A percentile compares a stretch with the other conserved stretches of the same genome.
These are phyloP conservation scores for Herpailurus yagouaroundi DNA, from an alignment of 2,113 vertebrate genomes.

Conservation along the genomic window DNA sequence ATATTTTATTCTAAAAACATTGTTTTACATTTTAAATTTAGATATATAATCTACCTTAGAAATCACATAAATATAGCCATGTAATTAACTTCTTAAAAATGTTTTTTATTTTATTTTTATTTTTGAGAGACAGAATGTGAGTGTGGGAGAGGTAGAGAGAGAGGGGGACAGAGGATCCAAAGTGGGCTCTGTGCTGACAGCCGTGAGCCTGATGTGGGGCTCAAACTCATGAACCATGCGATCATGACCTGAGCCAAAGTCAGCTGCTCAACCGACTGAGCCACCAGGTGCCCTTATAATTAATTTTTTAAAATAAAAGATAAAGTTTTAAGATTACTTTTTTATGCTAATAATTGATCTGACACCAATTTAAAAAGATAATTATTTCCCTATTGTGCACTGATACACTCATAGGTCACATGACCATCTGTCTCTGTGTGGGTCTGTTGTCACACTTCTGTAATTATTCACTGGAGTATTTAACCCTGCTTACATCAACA, in stretches of 20 bases:
- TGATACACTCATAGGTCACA: not conserved
- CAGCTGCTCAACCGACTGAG: no score
- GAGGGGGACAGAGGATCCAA: no score
- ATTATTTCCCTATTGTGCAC: no score
- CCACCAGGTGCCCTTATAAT: no score
- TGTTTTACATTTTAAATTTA: not conserved
- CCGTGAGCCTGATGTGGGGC: no score
- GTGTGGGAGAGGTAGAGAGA: no score
- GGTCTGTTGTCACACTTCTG: not conserved
- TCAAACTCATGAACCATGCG: no score
- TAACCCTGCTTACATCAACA: not conserved
- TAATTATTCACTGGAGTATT: not conserved
- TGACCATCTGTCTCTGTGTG: not conserved
- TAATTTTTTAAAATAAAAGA: no score
- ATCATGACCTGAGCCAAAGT: no score
- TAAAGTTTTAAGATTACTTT: not conserved
- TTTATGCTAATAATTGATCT: not conserved
- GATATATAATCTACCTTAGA: not conserved
- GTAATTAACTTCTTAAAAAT: not conserved
- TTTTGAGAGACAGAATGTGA: no score
- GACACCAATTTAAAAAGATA: not conserved
- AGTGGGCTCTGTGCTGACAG: no score
- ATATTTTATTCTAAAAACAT: not conserved
- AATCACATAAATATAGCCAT: not conserved
- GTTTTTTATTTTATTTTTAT: no score